Percentiles rank a stretch among this genome's conserved stretches.
Evolutionary conservation across 2,888 invertebrate species (phyloP).

Genomic region (Meandrusa payeni): DNA sequence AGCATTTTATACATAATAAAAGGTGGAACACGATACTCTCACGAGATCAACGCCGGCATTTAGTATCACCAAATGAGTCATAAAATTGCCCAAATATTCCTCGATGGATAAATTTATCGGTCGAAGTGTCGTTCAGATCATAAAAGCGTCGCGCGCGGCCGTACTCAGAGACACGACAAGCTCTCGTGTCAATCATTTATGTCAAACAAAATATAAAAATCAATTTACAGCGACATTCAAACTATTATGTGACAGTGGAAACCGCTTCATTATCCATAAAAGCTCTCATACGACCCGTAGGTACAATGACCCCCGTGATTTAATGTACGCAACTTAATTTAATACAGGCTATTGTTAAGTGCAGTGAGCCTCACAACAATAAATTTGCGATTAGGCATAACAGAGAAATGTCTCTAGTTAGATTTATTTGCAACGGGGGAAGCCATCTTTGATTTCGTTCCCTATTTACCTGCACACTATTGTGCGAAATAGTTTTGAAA

Average conservation of each 20-base stretch:
- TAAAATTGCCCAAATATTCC: constrained; percentile 75
- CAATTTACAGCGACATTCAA: constrained; percentile 64
- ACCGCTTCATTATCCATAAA: constrained; percentile 74
- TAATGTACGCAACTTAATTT: constrained; percentile 54
- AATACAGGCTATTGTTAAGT: constrained; percentile 71
- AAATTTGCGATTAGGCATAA: constrained; percentile 77
- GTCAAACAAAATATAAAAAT: constrained; percentile 81
- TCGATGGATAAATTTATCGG: constrained; percentile 72
- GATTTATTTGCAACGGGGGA: constrained; percentile 61
- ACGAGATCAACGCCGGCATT: constrained; percentile 53
- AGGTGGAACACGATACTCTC: constrained; percentile 52
- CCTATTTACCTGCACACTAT: constrained; percentile 71
- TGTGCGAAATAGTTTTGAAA: constrained; percentile 47
- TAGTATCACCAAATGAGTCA: constrained; percentile 72
- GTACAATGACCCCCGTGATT: constrained; percentile 58
- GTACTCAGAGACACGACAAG: constrained; percentile 35
- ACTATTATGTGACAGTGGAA: constrained; percentile 62
- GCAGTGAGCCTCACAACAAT: constrained; percentile 68
- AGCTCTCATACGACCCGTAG: constrained; percentile 41
- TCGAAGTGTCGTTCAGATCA: constrained; percentile 59
- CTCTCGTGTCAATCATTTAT: constrained; percentile 74
- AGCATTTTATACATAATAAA: constrained; percentile 37
- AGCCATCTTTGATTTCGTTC: constrained; percentile 51
- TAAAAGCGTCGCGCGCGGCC: constrained; percentile 58
- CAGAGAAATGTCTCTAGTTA: constrained; percentile 58